phyloP scores from a whole-genome alignment of 1,140 invertebrate genomes.

The Tetranychus cinnabarinus region DNA sequence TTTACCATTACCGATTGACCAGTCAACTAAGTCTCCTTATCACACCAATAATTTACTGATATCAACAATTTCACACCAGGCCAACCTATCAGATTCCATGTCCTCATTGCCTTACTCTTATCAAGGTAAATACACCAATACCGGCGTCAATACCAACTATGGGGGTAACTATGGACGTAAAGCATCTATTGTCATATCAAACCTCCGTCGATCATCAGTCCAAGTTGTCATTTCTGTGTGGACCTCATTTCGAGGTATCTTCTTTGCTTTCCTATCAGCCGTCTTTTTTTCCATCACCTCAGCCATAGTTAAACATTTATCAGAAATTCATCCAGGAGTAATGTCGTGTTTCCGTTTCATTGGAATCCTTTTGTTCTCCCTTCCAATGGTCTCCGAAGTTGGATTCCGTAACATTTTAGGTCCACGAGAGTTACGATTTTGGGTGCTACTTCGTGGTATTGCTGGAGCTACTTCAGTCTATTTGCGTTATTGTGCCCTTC shows the following conservation, averaged over 20 bases:
- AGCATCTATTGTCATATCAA: not conserved
- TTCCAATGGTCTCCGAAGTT: slow-evolving; percentile 50
- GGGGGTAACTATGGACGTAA: not conserved
- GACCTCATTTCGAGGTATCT: not conserved
- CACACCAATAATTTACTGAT: too few species aligned
- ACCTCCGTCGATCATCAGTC: not conserved
- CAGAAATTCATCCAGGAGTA: slow-evolving; percentile 53
- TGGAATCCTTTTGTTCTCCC: slow-evolving; percentile 46
- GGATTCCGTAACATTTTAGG: slow-evolving; percentile 42
- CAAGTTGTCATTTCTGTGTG: not conserved
- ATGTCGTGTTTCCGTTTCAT: slow-evolving; percentile 53
- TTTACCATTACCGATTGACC: too few species aligned
- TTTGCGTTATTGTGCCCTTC: slow-evolving; percentile 37
- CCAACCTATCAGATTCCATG: too few species aligned
- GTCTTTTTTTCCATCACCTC: slow-evolving; percentile 67
- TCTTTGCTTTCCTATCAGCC: slow-evolving; percentile 29
- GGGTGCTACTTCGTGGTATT: slow-evolving; percentile 12
- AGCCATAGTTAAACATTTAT: slow-evolving; percentile 49
- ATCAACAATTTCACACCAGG: too few species aligned
- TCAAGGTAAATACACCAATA: too few species aligned
- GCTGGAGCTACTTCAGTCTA: slow-evolving; percentile 13
- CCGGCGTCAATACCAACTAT: too few species aligned
- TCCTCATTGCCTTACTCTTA: too few species aligned
- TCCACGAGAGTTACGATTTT: slow-evolving; percentile 35
- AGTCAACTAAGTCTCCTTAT: too few species aligned